These are phyloP conservation scores for Melanocharis versteri DNA, from an alignment of 2,113 vertebrate species.

Conservation along the genomic window DNA sequence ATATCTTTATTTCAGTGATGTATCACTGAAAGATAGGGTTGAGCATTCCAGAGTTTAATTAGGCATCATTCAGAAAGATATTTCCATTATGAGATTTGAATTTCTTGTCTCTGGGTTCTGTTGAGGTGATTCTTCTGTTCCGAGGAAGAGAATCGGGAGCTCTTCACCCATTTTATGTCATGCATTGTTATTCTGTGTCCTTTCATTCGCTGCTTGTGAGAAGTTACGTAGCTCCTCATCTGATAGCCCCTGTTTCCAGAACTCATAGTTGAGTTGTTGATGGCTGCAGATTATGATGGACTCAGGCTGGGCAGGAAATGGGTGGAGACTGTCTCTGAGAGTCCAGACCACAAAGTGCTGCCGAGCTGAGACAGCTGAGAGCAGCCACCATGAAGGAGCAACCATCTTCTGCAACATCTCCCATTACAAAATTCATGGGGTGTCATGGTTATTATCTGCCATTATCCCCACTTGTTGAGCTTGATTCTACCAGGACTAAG, in stretches of 20 bases:
- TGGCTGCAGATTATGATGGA: background rate
- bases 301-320: background rate
- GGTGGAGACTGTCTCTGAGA: background rate
- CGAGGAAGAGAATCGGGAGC: accelerated
- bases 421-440: background rate
- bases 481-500: background rate
- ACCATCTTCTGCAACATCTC: background rate
- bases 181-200: background rate
- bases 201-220: background rate
- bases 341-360: background rate
- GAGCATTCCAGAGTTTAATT: background rate
- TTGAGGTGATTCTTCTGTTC: background rate
- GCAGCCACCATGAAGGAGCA: background rate
- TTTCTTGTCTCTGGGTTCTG: background rate
- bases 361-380: background rate
- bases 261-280: background rate
- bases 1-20: background rate
- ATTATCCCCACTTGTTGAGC: background rate
- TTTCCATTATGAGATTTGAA: background rate
- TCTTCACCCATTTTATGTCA: background rate
- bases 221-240: background rate
- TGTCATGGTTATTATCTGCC: background rate
- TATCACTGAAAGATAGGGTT: background rate
- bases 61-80: background rate
- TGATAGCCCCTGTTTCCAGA: background rate